Evolutionary conservation across 35 echinoderm and acorn worm genomes (phyloP).

Genomic region (Holothuria glaberrima): DNA sequence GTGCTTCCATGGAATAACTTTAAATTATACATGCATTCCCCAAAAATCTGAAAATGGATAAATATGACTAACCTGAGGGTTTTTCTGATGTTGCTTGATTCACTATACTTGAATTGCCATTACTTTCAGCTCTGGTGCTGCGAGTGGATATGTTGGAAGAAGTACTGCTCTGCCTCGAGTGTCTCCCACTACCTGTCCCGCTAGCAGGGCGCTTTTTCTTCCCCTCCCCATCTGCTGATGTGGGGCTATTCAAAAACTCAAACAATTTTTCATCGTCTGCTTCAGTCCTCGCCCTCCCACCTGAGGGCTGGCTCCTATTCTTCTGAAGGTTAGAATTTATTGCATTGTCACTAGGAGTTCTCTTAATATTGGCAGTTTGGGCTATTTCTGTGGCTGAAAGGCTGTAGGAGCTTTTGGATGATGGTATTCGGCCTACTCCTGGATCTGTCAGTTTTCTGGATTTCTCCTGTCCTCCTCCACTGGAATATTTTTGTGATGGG

Average conservation of each 20-base stretch:
- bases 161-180: conserved; percentile 90
- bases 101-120: neutral
- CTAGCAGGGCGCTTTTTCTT: conserved; percentile 63
- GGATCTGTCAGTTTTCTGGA: conserved; percentile 10
- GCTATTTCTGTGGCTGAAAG: conserved; percentile 91
- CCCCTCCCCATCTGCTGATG: conserved; percentile 45
- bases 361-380: conserved; percentile 85
- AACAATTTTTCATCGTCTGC: conserved; percentile 98
- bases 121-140: conserved; percentile 75
- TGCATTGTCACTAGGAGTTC: conserved; percentile 86
- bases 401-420: conserved; percentile 60
- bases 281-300: conserved; percentile 57
- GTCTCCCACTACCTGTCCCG: conserved; percentile 62
- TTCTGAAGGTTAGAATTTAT: conserved; percentile 55
- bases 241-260: conserved; percentile 94
- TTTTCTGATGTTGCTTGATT: conserved; percentile 10
- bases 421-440: conserved; percentile 36
- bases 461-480: conserved; percentile 19
- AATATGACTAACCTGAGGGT: neutral
- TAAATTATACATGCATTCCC: no score
- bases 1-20: no score
- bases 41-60: no score
- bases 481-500: neutral
- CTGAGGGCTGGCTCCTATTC: conserved; percentile 36
- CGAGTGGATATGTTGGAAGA: conserved; percentile 87